Evolutionary conservation across 1,140 invertebrate genomes (phyloP), one percentile per base, ranked within the genome.

Genomic region (Nasonia vitripennis): DNA sequence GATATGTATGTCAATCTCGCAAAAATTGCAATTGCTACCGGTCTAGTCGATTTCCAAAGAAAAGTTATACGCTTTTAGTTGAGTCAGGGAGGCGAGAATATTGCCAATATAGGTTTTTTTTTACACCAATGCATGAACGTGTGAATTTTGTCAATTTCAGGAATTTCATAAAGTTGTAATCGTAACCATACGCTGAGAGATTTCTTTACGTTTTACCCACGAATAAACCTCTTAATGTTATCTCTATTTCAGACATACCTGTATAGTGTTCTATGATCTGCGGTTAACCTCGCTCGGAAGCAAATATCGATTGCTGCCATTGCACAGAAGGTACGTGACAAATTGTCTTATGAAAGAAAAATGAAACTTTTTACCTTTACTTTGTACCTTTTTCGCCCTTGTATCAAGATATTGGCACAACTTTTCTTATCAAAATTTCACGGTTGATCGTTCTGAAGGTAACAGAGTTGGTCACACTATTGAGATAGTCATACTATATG

Each of bases 201-300:
- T 34, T 62, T 62, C n/a, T 62, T 62, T 20, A 5, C 20, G 1
- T 20, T 62, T 62, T 62, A 62, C 55, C 20, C 20, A 2, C 20
- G 55, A 62, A 4, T 62, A 20, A 27, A 27, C 27, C 1, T 27
- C 1, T 55, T 20, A 55, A 55, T 55, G 2, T 2, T 55, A 55
- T 20, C 55, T 62, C 55, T n/a, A 71, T 34, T 41, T 74, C 27
- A 27, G 71, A 55, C 68, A 70, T n/a, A 10, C 55, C 62, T 67
- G 14, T 67, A 67, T 73, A 45, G 17, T 68, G 67, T 85, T 74
- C 62, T 68, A 55, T 71, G 41, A 11, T 14, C 17, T 87, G 85
- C 62, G 87, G 84, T 87, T 45, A 86, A 85, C 75, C 80, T 87
- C 81, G 3, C 80, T 87, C 78, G 7, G 9, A n/a, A 48, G 77